Conservation (phyloP, 2,888 invertebrate genomes). For the Ecliptopera silaceata region DNA sequence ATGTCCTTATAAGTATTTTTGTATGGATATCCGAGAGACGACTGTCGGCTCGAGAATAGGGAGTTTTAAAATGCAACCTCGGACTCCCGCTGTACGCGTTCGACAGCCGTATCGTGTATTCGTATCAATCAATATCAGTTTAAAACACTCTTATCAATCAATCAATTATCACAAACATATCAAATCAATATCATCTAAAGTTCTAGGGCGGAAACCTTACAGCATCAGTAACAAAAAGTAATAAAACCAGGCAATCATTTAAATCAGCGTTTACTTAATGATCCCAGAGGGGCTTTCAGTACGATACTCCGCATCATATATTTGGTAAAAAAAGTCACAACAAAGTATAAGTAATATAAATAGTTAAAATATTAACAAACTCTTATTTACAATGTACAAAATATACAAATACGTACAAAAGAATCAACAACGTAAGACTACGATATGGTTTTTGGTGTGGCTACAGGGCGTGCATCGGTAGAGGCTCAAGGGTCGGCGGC, state of each 20-base stretch:
- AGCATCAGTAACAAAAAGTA: not conserved
- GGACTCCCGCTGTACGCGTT: too few species aligned
- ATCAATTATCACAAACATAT: too few species aligned
- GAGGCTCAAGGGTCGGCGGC: slow-evolving; percentile 36
- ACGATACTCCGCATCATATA: slow-evolving; percentile 57
- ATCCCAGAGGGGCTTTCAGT: slow-evolving; percentile 38
- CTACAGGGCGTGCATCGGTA: not conserved
- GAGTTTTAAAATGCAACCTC: too few species aligned
- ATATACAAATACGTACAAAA: slow-evolving; percentile 74
- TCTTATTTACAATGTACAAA: slow-evolving; percentile 79
- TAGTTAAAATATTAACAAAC: slow-evolving; percentile 79
- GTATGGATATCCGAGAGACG: too few species aligned
- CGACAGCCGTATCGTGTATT: too few species aligned
- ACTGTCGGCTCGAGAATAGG: too few species aligned
- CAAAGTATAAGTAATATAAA: slow-evolving; percentile 72
- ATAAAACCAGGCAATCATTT: slow-evolving; percentile 15
- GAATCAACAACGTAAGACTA: slow-evolving; percentile 66
- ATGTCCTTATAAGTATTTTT: too few species aligned
- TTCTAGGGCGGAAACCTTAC: too few species aligned
- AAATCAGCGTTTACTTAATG: slow-evolving; percentile 39
- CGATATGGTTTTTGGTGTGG: slow-evolving; percentile 49
- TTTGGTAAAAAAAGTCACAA: slow-evolving; percentile 81
- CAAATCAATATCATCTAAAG: too few species aligned
- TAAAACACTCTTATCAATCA: too few species aligned
- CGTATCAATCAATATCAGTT: too few species aligned